These are phyloP conservation scores for Sakesphorus luctuosus DNA, from an alignment of 2,113 vertebrate genomes.

Conservation along the genomic window DNA sequence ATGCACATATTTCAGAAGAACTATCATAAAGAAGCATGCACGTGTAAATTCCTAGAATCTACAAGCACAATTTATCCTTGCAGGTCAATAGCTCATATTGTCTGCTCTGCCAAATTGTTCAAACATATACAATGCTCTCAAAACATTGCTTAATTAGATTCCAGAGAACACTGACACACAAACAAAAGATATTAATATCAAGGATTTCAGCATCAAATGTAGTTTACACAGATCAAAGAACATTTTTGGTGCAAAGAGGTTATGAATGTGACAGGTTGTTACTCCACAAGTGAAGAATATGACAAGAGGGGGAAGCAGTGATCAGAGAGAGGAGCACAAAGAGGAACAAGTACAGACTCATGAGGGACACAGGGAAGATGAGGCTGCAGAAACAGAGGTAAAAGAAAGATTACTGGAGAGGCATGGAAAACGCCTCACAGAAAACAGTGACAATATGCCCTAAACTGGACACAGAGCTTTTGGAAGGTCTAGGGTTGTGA, in stretches of 20 bases:
- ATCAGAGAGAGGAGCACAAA: conserved; percentile 26
- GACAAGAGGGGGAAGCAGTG: not conserved
- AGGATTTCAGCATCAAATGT: conserved; percentile 57
- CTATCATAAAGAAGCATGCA: not conserved
- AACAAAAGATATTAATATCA: conserved; percentile 78
- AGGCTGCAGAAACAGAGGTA: not conserved
- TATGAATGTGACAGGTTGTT: conserved; percentile 64
- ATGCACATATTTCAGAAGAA: not conserved
- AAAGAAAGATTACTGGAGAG: not conserved
- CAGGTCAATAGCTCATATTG: conserved; percentile 74
- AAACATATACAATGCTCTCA: conserved; percentile 70
- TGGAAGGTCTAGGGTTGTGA: not conserved
- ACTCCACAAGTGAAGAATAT: conserved; percentile 44
- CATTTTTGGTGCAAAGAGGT: conserved; percentile 68
- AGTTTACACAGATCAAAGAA: conserved; percentile 75
- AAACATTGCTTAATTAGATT: conserved; percentile 80
- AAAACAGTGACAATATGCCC: not conserved
- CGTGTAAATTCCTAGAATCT: conserved; percentile 1
- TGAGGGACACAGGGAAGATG: not conserved
- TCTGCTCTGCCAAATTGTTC: conserved; percentile 66
- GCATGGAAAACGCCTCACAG: not conserved
- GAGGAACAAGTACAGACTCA: accelerated
- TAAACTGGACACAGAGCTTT: not conserved
- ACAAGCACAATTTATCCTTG: conserved; percentile 57
- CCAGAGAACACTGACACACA: conserved; percentile 74